Evolutionary conservation across 2,797 vertebrate genomes (phyloP).

Genomic region (Pipistrellus kuhlii): DNA sequence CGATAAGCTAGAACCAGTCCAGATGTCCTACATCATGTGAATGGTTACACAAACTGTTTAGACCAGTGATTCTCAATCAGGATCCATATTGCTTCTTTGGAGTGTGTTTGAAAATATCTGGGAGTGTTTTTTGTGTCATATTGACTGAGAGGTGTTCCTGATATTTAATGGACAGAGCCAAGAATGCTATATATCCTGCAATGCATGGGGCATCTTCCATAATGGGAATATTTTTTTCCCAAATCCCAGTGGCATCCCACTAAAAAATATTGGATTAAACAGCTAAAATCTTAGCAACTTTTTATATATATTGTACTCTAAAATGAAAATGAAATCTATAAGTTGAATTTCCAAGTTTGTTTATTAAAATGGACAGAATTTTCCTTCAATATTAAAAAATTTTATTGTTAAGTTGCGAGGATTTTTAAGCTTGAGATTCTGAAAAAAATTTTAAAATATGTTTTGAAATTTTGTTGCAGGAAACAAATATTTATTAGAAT

Average conservation of each 20-base stretch:
- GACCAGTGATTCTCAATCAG: not conserved
- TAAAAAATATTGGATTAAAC: not conserved
- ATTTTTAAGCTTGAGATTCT: not conserved
- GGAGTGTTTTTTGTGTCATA: not conserved
- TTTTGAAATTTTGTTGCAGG: constrained; percentile 10
- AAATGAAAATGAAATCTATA: constrained; percentile 3
- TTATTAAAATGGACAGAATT: not conserved
- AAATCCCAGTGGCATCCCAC: not conserved
- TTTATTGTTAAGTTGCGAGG: not conserved
- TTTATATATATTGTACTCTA: not conserved
- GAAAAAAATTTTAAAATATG: not conserved
- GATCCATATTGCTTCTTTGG: not conserved
- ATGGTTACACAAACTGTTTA: not conserved
- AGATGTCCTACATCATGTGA: not conserved
- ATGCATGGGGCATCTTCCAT: not conserved
- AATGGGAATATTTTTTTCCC: not conserved
- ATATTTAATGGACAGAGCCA: not conserved
- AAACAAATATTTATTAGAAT: constrained; percentile 13
- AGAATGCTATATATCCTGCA: not conserved
- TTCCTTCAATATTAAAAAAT: not conserved
- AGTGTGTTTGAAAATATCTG: not conserved
- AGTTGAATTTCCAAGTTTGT: constrained; percentile 6
- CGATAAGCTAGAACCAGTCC: not conserved
- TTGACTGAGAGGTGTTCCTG: not conserved
- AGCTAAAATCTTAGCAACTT: not conserved